Evolutionary conservation across 2,888 invertebrate genomes (phyloP).

Genomic region (Listrodromus nycthemerus): DNA sequence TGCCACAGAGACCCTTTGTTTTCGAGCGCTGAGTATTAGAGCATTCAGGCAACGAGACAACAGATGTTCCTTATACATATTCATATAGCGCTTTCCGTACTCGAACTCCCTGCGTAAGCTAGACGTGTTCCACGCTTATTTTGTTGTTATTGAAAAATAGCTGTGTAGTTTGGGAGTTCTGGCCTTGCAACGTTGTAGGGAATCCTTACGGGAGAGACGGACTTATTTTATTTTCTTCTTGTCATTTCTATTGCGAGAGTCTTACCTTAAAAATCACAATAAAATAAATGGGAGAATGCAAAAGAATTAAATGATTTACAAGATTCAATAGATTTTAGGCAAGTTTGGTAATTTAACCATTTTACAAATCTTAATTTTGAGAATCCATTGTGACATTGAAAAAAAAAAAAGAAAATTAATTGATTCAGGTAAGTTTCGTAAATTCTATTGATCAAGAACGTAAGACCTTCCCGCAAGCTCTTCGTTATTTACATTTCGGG

Average conservation of each 20-base stretch:
- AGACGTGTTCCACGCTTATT: background rate
- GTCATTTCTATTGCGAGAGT: too few relatives aligned
- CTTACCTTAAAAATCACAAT: too few relatives aligned
- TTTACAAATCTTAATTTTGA: background rate
- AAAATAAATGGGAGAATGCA: too few relatives aligned
- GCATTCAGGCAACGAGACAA: conserved; percentile 71
- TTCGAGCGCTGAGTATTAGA: conserved; percentile 63
- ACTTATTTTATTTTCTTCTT: too few relatives aligned
- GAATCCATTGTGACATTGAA: background rate
- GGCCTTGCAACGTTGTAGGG: too few relatives aligned
- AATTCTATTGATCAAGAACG: conserved; percentile 23
- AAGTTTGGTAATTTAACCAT: background rate
- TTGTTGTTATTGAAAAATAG: background rate
- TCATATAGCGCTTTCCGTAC: conserved; percentile 71
- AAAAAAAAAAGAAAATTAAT: background rate
- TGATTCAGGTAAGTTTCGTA: background rate
- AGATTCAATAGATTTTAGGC: background rate
- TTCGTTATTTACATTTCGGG: conserved; percentile 43
- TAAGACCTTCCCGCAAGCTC: conserved; percentile 10
- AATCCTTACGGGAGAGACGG: too few relatives aligned
- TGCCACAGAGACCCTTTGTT: conserved; percentile 71
- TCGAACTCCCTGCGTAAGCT: conserved; percentile 7
- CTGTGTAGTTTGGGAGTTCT: background rate
- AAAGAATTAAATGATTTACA: background rate
- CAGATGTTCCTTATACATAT: conserved; percentile 81